Evolutionary conservation across 2,113 vertebrate genomes (phyloP).

Genomic region (Cyphomyrus plagiostoma): DNA sequence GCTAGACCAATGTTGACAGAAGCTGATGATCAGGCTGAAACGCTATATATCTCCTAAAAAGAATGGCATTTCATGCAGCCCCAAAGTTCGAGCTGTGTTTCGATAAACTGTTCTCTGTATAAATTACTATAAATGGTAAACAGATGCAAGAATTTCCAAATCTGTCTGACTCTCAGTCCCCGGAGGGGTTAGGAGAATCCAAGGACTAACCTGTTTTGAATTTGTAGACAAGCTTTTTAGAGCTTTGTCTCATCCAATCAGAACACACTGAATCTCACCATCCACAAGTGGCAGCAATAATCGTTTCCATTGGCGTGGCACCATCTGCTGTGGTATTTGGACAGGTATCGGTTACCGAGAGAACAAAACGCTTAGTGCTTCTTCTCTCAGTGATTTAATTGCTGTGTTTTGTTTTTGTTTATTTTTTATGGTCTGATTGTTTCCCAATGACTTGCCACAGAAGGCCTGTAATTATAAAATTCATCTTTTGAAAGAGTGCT

Average conservation of each 20-base stretch:
- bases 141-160: conserved; percentile 47
- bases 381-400: neutral
- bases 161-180: conserved; percentile 36
- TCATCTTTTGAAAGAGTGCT: neutral
- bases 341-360: neutral
- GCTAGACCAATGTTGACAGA: conserved; percentile 32
- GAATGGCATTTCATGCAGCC: conserved; percentile 29
- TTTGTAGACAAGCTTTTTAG: conserved; percentile 45
- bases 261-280: conserved; percentile 24
- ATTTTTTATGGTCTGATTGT: neutral
- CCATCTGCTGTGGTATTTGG: conserved; percentile 5
- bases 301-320: conserved; percentile 2
- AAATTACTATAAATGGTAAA: conserved; percentile 53
- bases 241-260: conserved; percentile 32
- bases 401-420: neutral
- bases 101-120: conserved; percentile 38
- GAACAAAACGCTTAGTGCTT: neutral
- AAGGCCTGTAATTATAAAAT: neutral
- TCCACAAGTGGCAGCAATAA: conserved; percentile 14
- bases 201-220: conserved; percentile 45
- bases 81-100: conserved; percentile 40
- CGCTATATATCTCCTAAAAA: conserved; percentile 19
- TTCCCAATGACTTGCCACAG: neutral
- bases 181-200: conserved; percentile 35
- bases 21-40: conserved; percentile 38